These are phyloP conservation scores for Onthophagus sagittarius DNA, from an alignment of 2,888 invertebrate genomes.

Conservation along the genomic window DNA sequence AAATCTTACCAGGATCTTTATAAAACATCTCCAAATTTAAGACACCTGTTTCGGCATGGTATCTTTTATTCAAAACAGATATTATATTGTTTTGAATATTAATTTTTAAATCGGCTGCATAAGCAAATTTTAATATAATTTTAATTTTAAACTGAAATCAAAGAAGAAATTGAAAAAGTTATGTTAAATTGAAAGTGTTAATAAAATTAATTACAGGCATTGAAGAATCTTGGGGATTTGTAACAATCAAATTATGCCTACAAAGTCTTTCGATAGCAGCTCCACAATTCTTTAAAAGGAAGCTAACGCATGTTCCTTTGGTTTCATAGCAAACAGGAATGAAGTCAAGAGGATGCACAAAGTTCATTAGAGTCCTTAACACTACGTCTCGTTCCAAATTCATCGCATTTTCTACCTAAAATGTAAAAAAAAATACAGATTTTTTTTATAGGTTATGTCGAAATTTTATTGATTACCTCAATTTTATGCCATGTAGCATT, in stretches of 20 bases:
- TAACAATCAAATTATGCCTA: constrained; percentile 46
- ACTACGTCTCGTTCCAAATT: constrained; percentile 43
- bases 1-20: constrained; percentile 44
- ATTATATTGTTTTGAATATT: constrained; percentile 49
- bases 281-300: constrained; percentile 51
- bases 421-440: constrained; percentile 9
- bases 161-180: background rate
- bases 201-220: constrained; percentile 33
- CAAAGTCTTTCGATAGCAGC: constrained; percentile 51
- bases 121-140: constrained; percentile 48
- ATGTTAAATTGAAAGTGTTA: background rate
- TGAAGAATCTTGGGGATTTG: constrained; percentile 33
- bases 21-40: constrained; percentile 49
- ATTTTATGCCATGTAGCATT: constrained; percentile 27
- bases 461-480: constrained; percentile 19
- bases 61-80: constrained; percentile 44
- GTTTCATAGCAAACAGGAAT: constrained; percentile 50
- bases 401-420: constrained; percentile 40
- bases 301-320: constrained; percentile 42
- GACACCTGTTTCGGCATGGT: constrained; percentile 37
- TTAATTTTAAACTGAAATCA: constrained; percentile 39
- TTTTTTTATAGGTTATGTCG: background rate
- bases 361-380: constrained; percentile 47
- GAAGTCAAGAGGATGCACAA: constrained; percentile 50
- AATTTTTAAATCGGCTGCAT: constrained; percentile 47